These are phyloP conservation scores for Microcebus murinus DNA, from an alignment of 2,113 vertebrate species.

Conservation along the genomic window DNA sequence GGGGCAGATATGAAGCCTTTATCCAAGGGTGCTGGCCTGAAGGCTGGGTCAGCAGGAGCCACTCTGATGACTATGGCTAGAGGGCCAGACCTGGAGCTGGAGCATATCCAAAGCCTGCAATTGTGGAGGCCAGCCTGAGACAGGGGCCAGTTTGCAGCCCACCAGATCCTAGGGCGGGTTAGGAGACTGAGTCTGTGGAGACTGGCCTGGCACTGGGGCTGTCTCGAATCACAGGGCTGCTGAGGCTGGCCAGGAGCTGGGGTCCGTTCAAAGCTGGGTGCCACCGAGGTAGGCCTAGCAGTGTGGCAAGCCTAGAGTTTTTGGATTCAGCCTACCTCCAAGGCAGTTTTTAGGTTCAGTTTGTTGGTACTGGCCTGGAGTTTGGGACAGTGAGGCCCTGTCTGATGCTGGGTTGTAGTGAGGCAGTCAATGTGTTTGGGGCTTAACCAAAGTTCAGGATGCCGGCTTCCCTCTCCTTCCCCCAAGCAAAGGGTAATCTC, in stretches of 20 bases:
- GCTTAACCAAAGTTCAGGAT: not conserved
- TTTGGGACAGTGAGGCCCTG: not conserved
- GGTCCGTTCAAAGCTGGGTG: not conserved
- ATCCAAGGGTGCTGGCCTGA: not conserved
- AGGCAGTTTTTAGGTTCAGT: too few species aligned
- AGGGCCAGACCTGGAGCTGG: not conserved
- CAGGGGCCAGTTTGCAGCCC: too few species aligned
- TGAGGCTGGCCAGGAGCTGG: not conserved
- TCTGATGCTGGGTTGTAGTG: not conserved
- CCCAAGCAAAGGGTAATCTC: too few species aligned
- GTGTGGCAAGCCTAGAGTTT: fast-evolving
- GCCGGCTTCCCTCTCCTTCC: not conserved
- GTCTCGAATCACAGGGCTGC: not conserved
- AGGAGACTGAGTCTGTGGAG: not conserved
- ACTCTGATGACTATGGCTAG: not conserved
- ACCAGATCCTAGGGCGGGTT: not conserved
- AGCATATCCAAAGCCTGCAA: too few species aligned
- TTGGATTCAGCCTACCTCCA: too few species aligned
- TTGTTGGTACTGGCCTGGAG: too few species aligned
- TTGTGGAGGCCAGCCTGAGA: not conserved
- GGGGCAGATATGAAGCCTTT: not conserved
- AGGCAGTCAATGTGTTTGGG: not conserved
- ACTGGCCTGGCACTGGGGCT: not conserved
- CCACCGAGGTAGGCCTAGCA: too few species aligned
- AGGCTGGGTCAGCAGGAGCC: not conserved